A percentile compares a stretch with the other conserved stretches of the same genome.
phyloP scores from a whole-genome alignment of 2,797 vertebrate species.

The Microhierax caerulescens region DNA sequence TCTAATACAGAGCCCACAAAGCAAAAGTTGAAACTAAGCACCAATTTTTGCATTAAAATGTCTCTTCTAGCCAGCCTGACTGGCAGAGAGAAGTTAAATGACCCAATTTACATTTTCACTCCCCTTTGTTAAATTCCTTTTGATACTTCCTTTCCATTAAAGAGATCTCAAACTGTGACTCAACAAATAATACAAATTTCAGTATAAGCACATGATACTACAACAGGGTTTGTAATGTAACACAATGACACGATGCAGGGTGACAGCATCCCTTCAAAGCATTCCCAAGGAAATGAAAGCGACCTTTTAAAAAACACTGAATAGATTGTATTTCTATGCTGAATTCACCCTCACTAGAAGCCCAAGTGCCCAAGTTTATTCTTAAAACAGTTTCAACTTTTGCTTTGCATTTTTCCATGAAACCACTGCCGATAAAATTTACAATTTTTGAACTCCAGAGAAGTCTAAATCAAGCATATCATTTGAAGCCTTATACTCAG shows the following conservation, averaged over 20 bases:
- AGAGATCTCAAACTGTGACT: background rate
- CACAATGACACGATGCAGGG: fast-evolving
- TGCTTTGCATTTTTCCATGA: background rate
- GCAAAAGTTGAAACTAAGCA: background rate
- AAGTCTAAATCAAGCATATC: conserved; percentile 51
- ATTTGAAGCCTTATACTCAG: conserved; percentile 33
- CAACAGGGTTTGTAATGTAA: background rate
- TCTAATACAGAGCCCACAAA: background rate
- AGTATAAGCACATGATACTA: background rate
- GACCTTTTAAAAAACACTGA: background rate
- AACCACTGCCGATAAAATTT: conserved; percentile 53
- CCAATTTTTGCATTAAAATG: background rate
- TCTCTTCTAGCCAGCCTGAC: background rate
- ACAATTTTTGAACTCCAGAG: conserved; percentile 40
- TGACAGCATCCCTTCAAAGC: background rate
- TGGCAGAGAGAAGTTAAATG: background rate
- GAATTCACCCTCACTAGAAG: background rate
- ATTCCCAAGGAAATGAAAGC: background rate
- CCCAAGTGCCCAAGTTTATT: background rate
- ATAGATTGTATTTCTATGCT: background rate
- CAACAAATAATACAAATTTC: background rate
- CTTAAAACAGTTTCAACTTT: background rate
- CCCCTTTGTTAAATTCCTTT: background rate
- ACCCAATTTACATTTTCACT: background rate
- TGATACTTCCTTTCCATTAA: background rate